Conservation (phyloP, 2,797 vertebrate species). For the Rallus crepitans region DNA sequence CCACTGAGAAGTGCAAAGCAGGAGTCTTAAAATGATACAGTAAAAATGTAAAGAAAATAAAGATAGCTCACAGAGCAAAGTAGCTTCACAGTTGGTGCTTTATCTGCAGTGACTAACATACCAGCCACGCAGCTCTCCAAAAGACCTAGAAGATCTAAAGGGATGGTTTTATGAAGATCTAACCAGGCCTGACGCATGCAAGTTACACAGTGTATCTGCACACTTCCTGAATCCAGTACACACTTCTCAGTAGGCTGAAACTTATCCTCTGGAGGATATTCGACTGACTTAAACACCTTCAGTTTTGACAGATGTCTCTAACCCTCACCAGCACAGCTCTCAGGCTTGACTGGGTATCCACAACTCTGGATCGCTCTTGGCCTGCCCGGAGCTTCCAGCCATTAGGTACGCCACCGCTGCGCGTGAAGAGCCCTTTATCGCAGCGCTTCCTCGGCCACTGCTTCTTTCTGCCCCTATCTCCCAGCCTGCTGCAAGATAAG, state of each 20-base stretch:
- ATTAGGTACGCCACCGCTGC: not conserved
- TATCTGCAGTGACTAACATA: not conserved
- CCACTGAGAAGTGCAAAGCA: not conserved
- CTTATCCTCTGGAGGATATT: too few relatives aligned
- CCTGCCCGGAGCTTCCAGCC: not conserved
- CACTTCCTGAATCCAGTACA: rapidly evolving
- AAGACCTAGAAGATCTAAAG: not conserved
- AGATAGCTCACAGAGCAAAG: rapidly evolving
- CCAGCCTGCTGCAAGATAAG: not conserved
- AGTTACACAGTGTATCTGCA: rapidly evolving
- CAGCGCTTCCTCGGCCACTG: not conserved
- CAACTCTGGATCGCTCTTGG: not conserved
- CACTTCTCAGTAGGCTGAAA: not conserved
- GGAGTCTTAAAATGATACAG: not conserved
- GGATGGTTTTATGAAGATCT: not conserved
- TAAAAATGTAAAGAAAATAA: not conserved
- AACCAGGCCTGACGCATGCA: rapidly evolving
- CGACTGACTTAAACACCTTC: not conserved
- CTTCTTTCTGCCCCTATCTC: not conserved
- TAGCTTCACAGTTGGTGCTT: not conserved
- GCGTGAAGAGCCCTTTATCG: not conserved
- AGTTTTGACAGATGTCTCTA: not conserved
- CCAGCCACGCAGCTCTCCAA: not conserved
- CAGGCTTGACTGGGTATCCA: not conserved
- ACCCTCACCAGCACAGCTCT: not conserved